These are phyloP conservation scores for Lasaia peninsularis DNA, from an alignment of 1,140 invertebrate species.

Conservation along the genomic window DNA sequence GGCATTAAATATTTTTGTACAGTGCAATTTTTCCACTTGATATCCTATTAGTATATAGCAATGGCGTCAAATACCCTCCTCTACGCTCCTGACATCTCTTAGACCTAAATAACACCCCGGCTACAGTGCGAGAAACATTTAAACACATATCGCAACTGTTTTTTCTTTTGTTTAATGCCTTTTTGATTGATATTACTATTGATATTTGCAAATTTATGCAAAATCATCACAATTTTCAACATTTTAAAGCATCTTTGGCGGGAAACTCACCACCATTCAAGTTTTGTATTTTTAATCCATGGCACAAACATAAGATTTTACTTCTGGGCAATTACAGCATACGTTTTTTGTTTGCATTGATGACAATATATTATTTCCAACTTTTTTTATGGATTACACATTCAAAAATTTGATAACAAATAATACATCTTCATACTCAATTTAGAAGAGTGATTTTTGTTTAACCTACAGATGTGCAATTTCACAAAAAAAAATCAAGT, in stretches of 20 bases:
- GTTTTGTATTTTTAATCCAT: conserved; percentile 26
- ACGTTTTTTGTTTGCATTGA: background rate
- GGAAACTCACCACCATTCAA: conserved; percentile 55
- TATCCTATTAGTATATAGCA: conserved; percentile 34
- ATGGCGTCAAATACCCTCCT: conserved; percentile 56
- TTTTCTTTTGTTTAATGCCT: conserved; percentile 14
- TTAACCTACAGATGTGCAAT: no score
- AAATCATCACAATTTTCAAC: conserved; percentile 5
- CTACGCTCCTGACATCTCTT: conserved; percentile 73
- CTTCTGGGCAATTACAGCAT: conserved; percentile 67
- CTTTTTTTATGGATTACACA: no score
- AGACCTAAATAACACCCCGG: conserved; percentile 68
- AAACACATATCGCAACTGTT: conserved; percentile 14
- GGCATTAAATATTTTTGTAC: conserved; percentile 14
- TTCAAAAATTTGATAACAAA: background rate
- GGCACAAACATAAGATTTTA: conserved; percentile 75
- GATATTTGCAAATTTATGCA: conserved; percentile 8
- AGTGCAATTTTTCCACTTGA: background rate
- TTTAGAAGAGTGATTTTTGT: no score
- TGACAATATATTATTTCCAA: background rate
- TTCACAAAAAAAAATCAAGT: no score
- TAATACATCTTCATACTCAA: background rate
- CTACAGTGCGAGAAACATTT: conserved; percentile 58
- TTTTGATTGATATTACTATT: conserved; percentile 6
- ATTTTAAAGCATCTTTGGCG: conserved; percentile 40